These are phyloP conservation scores for Taenioides sp. DNA, from an alignment of 2,797 vertebrate genomes.

Conservation along the genomic window DNA sequence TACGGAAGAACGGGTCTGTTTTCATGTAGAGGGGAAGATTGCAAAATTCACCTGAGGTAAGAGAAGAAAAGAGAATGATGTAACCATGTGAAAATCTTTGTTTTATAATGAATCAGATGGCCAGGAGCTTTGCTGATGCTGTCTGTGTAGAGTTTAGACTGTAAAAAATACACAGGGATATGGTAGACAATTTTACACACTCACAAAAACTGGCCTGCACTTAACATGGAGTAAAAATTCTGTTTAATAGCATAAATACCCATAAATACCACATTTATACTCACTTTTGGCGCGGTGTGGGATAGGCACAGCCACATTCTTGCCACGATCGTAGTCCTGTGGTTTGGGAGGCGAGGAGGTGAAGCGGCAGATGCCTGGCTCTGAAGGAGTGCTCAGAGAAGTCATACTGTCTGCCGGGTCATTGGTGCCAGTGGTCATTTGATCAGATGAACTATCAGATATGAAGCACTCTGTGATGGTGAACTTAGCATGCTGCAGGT, in stretches of 20 bases:
- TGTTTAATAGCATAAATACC: neutral
- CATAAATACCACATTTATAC: constrained; percentile 21
- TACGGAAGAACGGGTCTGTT: constrained; percentile 94
- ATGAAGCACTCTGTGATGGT: constrained; percentile 99
- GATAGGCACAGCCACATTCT: constrained; percentile 97
- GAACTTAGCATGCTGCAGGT: constrained; percentile 97
- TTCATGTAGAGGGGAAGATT: constrained; percentile 97
- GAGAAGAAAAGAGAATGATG: constrained; percentile 5
- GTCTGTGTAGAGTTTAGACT: neutral
- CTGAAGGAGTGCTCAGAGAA: constrained; percentile 96
- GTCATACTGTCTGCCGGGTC: constrained; percentile 99
- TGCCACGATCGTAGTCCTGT: constrained; percentile 94
- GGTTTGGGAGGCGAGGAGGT: constrained; percentile 96
- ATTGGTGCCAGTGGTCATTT: constrained; percentile 98
- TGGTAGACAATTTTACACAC: neutral
- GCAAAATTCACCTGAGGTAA: constrained; percentile 91
- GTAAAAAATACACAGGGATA: neutral
- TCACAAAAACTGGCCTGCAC: neutral
- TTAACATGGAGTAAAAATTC: neutral
- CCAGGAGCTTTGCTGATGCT: neutral
- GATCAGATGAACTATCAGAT: constrained; percentile 96
- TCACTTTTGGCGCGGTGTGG: constrained; percentile 96
- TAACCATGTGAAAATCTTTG: constrained; percentile 13
- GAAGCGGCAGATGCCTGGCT: constrained; percentile 97
- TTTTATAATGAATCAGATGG: constrained; percentile 12